Conservation (phyloP, 2,113 vertebrate genomes). For the Chloebia gouldiae region DNA sequence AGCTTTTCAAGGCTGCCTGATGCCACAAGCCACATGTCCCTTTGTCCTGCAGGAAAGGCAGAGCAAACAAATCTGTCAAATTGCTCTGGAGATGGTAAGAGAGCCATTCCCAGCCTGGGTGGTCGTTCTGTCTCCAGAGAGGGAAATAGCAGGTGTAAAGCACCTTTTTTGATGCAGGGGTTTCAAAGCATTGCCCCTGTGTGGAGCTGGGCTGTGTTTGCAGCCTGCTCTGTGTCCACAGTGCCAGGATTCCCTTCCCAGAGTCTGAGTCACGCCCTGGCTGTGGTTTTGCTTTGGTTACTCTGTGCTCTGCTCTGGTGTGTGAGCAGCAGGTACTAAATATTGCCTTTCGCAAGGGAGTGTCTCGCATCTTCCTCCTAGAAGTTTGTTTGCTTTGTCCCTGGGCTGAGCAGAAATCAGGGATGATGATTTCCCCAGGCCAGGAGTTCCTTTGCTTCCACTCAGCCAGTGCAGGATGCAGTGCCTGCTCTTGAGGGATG, state of each 20-base stretch:
- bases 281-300: background rate
- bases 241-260: background rate
- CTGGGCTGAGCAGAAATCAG: background rate
- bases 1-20: background rate
- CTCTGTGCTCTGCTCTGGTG: background rate
- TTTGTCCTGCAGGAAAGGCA: conserved; percentile 12
- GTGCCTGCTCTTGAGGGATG: background rate
- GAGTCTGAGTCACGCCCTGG: background rate
- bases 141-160: background rate
- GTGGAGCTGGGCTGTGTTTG: background rate
- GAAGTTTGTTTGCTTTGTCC: background rate
- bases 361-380: background rate
- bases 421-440: background rate
- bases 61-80: background rate
- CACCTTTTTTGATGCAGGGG: background rate
- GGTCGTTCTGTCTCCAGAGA: background rate
- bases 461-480: background rate
- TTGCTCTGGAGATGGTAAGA: background rate
- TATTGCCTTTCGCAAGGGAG: background rate
- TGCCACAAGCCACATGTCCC: background rate
- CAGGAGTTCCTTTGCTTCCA: background rate
- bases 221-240: background rate
- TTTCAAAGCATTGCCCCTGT: background rate
- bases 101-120: background rate
- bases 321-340: background rate